phyloP scores from a whole-genome alignment of 1,140 invertebrate species.

The Dendrolimus kikuchii region DNA sequence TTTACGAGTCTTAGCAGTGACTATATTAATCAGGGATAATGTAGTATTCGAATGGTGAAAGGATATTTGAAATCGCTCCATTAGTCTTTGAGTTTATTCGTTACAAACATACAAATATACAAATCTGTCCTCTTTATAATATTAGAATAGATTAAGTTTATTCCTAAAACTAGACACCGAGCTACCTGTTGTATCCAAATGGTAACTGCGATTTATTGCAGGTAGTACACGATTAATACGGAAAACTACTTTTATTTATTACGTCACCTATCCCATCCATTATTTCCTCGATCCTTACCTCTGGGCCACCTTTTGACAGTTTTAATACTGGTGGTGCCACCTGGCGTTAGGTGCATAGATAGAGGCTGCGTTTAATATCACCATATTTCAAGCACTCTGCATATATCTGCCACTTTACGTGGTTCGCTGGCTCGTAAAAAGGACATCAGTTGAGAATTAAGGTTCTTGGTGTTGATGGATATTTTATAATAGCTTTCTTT shows the following conservation, averaged over 20 bases:
- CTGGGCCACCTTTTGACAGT: neutral
- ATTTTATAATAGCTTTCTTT: no score
- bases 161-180: no score
- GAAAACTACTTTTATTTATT: slow-evolving; percentile 1
- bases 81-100: no score
- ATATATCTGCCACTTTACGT: slow-evolving; percentile 5
- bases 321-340: slow-evolving; percentile 3
- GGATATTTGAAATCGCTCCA: no score
- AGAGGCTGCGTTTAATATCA: slow-evolving; percentile 1
- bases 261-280: neutral
- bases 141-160: no score
- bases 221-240: neutral
- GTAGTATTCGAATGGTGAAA: no score
- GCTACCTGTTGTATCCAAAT: neutral
- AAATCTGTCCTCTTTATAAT: no score
- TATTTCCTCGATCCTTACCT: neutral
- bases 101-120: no score
- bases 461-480: no score
- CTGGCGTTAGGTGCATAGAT: slow-evolving; percentile 6
- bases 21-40: no score
- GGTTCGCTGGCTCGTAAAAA: neutral
- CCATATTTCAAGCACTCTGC: slow-evolving; percentile 5
- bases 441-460: neutral
- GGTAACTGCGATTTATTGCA: neutral
- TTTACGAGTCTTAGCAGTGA: no score